phyloP scores from a whole-genome alignment of 2,797 vertebrate genomes.

The Ibycter americanus region DNA sequence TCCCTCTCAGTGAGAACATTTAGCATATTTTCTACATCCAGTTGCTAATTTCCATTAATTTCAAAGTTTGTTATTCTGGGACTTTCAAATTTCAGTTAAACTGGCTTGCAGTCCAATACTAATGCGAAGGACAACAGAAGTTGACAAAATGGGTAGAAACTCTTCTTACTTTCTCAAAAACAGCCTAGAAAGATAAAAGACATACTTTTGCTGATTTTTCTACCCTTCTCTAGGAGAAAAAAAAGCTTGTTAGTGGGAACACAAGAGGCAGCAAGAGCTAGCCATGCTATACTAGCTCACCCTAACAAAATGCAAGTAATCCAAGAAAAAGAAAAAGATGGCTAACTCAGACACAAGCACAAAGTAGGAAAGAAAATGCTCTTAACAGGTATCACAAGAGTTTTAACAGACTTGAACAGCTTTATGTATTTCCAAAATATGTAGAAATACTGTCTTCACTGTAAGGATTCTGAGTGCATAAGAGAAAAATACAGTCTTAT shows the following conservation, averaged over 20 bases:
- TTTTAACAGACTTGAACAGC: neutral
- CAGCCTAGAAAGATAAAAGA: neutral
- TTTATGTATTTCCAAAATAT: neutral
- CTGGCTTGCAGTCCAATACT: neutral
- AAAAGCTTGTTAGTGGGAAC: neutral
- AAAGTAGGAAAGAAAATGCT: neutral
- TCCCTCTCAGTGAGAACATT: neutral
- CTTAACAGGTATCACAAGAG: rapidly evolving
- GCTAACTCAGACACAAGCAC: neutral
- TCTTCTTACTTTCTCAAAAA: neutral
- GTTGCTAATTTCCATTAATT: neutral
- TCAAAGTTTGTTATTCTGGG: neutral
- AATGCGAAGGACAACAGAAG: neutral
- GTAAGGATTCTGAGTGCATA: neutral
- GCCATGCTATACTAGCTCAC: neutral
- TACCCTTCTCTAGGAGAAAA: neutral
- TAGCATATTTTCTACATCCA: neutral
- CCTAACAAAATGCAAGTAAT: neutral
- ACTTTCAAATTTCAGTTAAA: neutral
- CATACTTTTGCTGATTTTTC: neutral
- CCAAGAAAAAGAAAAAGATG: neutral
- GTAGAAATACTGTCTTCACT: neutral
- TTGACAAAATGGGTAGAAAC: neutral
- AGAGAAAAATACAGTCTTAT: neutral
- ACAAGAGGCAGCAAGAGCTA: neutral